These are phyloP conservation scores for Actinia equina DNA, from an alignment of 64 coral and sea anemone genomes.

Conservation along the genomic window DNA sequence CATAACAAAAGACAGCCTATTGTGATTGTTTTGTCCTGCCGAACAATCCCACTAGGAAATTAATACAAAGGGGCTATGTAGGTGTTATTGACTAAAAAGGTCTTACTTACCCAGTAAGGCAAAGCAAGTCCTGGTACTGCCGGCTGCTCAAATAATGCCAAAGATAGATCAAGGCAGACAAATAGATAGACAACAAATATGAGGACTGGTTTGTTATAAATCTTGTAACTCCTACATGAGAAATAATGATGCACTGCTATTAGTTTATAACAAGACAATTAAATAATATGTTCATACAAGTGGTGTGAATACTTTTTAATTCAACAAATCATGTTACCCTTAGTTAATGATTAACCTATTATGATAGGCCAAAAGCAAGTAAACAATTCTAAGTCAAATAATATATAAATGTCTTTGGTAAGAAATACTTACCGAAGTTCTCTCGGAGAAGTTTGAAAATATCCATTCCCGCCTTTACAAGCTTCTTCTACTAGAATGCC, in stretches of 20 bases:
- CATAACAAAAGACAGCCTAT: too few species aligned
- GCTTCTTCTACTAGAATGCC: constrained; percentile 86
- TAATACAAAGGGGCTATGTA: too few species aligned
- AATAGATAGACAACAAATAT: constrained; percentile 62
- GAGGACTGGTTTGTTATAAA: constrained; percentile 77
- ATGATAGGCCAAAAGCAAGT: neutral
- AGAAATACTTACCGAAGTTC: constrained; percentile 57
- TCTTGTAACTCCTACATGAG: constrained; percentile 76
- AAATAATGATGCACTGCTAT: neutral
- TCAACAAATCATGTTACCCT: neutral
- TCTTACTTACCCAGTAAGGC: constrained; percentile 82
- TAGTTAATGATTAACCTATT: neutral
- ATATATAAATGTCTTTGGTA: neutral
- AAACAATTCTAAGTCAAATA: neutral
- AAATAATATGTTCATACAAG: too few species aligned
- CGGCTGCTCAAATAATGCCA: constrained; percentile 85
- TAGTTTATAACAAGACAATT: neutral
- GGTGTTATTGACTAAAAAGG: neutral
- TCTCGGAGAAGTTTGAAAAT: constrained; percentile 70
- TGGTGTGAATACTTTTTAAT: neutral
- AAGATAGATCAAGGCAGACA: constrained; percentile 71
- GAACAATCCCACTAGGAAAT: too few species aligned
- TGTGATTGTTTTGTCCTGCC: too few species aligned
- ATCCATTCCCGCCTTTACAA: constrained; percentile 77
- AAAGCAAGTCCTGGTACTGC: constrained; percentile 59